Evolutionary conservation across 2,888 invertebrate genomes (phyloP), one percentile per base, ranked within the genome.

Genomic region (Troglohyphantes excavatus): DNA sequence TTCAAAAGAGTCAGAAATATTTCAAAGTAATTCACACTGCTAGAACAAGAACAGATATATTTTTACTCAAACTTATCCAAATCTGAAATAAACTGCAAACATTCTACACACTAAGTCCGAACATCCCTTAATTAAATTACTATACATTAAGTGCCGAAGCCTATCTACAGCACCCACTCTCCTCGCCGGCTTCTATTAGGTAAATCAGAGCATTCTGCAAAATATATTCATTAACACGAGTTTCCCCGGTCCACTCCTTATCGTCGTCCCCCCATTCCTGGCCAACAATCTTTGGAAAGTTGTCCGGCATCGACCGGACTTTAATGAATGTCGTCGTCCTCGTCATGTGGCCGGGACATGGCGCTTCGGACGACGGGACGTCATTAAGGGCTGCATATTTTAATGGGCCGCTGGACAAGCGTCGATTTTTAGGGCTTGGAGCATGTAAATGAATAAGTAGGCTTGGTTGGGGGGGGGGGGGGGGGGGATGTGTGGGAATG

Each of bases 321-420:
- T 46, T 83, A 83, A 83, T 83, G 83, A 83, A 83, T 83, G 83
- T 39, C 72, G 82, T 82, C 70, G 59, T 53, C 19, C 59, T 72
- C 82, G 70, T 68, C 82, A 70, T 73, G 83, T 83, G 83, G 83
- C 63, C 83, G 33, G 83, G 72, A 83, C 83, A 83, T 43, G 13
- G 11, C 13, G 13, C 13, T 53, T 53, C 53, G 53, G 53, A 53
- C 53, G n/a, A 53, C 53, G 53, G 39, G 13, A 5, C 53, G 46
- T 73, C 83, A 83, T 83, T 83, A 82, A 73, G 83, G 53, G 27
- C 46, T 46, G 83, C 83, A 83, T 83, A 83, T 83, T 83, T 83
- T 83, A 83, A 83, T 83, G 83, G 72, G 83, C 19, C 17, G n/a
- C 9, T 23, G 27, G 21, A 21, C 70, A 17, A 46, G 17, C 33